Evolutionary conservation across 1,140 invertebrate species (phyloP), one percentile per base, ranked within the genome.

Genomic region (Arctopsyche grandis): DNA sequence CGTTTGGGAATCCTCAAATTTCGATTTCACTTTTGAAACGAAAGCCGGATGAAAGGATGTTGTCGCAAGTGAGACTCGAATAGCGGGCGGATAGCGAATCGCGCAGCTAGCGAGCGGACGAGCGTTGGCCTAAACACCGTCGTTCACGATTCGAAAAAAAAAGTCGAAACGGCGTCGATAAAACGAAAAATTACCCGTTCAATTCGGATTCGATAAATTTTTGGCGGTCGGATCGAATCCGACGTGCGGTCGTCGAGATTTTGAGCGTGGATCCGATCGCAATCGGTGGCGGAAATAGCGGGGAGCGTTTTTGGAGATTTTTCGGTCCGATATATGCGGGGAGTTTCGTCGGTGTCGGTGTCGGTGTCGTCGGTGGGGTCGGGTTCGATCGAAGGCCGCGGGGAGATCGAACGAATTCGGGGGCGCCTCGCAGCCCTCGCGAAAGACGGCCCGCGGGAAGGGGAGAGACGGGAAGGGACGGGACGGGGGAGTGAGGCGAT

Each of bases 261-360:
- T n/a, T n/a, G n/a, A n/a, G n/a, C n/a, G n/a, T n/a, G n/a, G 48
- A 52, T 52, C 60, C 5, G 60, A 16, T 3, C 60, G 60, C 60
- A 16, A 10, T 21, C 60, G 60, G 60, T 21, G 19, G 52, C 52
- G 52, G 52, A 21, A 21, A 21, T 10, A 4, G 10, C 48, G 48
- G 48, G 3, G 4, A 52, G 48, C 48, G 48, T 52, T 52, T 52
- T 12, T 52, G 12, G 52, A 21, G 52, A 21, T 21, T 21, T n/a
- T 21, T 21, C 14, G 52, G 1, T n/a, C 52, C 1, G 52, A n/a
- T n/a, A 56, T 16, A 21, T n/a, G 52, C 52, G 52, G 52, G 52
- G 52, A 56, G 52, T 16, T 16, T 56, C 52, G 52, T 56, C 52
- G 52, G 52, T n/a, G n/a, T n/a, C n/a, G n/a, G n/a, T n/a, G 56